phyloP scores from a whole-genome alignment of 1,140 invertebrate species.

The Drosophila ercepeae region DNA sequence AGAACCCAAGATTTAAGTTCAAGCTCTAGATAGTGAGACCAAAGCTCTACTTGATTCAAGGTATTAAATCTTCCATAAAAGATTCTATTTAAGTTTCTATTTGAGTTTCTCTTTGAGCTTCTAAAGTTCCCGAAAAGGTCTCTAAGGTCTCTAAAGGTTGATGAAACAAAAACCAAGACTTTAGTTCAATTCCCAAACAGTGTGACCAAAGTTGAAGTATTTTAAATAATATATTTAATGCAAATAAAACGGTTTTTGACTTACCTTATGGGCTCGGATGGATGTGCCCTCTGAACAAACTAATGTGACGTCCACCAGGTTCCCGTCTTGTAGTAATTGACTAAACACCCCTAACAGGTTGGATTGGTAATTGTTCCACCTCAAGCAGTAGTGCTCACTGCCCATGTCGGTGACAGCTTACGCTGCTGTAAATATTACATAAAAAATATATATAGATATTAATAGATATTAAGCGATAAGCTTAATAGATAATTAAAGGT shows the following conservation, averaged over 20 bases:
- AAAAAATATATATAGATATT: background rate
- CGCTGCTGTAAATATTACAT: slow-evolving; percentile 87
- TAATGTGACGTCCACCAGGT: slow-evolving; percentile 97
- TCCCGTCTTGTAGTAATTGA: slow-evolving; percentile 96
- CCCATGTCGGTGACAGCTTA: slow-evolving; percentile 95
- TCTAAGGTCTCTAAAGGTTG: no score
- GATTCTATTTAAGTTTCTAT: no score
- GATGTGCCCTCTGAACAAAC: slow-evolving; percentile 96
- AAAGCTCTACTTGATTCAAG: no score
- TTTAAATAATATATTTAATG: no score
- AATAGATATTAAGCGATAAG: background rate
- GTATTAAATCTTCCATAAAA: no score
- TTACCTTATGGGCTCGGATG: slow-evolving; percentile 95
- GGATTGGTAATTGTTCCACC: slow-evolving; percentile 98
- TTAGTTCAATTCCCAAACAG: background rate
- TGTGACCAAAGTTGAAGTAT: background rate
- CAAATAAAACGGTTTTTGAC: no score
- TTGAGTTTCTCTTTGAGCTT: no score
- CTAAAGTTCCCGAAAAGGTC: no score
- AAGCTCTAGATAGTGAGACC: no score
- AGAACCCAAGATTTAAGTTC: no score
- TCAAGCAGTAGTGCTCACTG: slow-evolving; percentile 97
- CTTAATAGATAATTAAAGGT: no score
- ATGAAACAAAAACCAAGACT: no score
- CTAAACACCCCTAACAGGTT: slow-evolving; percentile 97